phyloP scores from a whole-genome alignment of 2,888 invertebrate species.

The Volucella bombylans region DNA sequence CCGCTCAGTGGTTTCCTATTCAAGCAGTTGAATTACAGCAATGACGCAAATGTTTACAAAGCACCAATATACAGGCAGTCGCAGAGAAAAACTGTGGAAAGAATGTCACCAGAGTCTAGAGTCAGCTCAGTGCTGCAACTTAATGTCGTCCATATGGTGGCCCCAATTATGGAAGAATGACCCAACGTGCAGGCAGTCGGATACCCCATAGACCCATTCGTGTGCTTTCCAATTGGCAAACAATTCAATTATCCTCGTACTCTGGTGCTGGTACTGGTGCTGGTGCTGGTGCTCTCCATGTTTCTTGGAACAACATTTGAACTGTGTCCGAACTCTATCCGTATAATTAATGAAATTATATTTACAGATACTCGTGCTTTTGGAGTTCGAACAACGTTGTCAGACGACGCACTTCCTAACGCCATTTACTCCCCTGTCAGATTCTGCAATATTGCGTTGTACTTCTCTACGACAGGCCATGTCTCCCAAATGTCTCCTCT shows the following conservation, averaged over 20 bases:
- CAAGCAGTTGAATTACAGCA: slow-evolving; percentile 56
- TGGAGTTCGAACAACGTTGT: slow-evolving; percentile 44
- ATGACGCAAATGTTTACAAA: slow-evolving; percentile 60
- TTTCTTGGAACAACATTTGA: no score
- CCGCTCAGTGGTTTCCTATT: slow-evolving; percentile 63
- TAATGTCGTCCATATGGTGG: slow-evolving; percentile 54
- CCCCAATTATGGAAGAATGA: slow-evolving; percentile 41
- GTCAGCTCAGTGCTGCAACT: slow-evolving; percentile 14
- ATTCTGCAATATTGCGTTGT: background rate
- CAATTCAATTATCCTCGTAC: slow-evolving; percentile 61
- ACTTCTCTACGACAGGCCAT: slow-evolving; percentile 18
- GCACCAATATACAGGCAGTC: background rate
- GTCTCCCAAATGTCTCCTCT: slow-evolving; percentile 65
- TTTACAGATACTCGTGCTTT: slow-evolving; percentile 36
- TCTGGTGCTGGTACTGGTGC: slow-evolving; percentile 23
- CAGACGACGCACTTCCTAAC: slow-evolving; percentile 67
- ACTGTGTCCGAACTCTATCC: slow-evolving; percentile 11
- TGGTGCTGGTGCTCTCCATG: no score
- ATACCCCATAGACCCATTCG: slow-evolving; percentile 27
- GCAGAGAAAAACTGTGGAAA: background rate
- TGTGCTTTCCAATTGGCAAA: slow-evolving; percentile 53
- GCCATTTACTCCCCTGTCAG: slow-evolving; percentile 58
- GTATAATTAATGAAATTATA: slow-evolving; percentile 68
- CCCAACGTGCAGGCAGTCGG: slow-evolving; percentile 24
- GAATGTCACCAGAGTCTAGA: slow-evolving; percentile 45